phyloP scores from a whole-genome alignment of 1,140 invertebrate genomes.

The Cyclargus thomasi region DNA sequence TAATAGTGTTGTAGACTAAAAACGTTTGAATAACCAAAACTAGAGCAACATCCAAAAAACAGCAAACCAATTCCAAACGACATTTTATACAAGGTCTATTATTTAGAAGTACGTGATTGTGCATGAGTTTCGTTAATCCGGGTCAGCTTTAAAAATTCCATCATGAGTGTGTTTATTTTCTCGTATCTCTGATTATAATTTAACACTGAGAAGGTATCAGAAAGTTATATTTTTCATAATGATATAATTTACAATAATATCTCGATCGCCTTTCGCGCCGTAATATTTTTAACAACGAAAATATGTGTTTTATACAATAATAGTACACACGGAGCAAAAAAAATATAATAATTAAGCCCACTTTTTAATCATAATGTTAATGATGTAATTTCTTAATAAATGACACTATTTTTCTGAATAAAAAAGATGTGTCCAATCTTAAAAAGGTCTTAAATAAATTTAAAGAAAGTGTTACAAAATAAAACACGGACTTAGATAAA shows the following conservation, averaged over 20 bases:
- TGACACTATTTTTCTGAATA: no score
- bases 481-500: constrained; percentile 2
- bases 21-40: not conserved
- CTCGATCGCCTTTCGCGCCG: no score
- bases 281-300: no score
- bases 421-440: no score
- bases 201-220: not conserved
- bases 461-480: constrained; percentile 7
- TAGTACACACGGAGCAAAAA: no score
- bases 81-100: constrained; percentile 18
- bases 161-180: constrained; percentile 9
- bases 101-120: constrained; percentile 34
- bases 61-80: not conserved
- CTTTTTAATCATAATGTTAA: no score
- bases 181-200: not conserved
- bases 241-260: no score
- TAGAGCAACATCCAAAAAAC: not conserved
- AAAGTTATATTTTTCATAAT: no score
- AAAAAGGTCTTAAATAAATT: not conserved
- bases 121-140: constrained; percentile 37
- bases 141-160: constrained; percentile 9
- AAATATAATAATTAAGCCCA: no score
- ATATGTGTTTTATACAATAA: no score
- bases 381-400: no score
- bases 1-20: not conserved